Conservation (phyloP, 92 coral and sea anemone genomes). For the Phenganax stokvisi region DNA sequence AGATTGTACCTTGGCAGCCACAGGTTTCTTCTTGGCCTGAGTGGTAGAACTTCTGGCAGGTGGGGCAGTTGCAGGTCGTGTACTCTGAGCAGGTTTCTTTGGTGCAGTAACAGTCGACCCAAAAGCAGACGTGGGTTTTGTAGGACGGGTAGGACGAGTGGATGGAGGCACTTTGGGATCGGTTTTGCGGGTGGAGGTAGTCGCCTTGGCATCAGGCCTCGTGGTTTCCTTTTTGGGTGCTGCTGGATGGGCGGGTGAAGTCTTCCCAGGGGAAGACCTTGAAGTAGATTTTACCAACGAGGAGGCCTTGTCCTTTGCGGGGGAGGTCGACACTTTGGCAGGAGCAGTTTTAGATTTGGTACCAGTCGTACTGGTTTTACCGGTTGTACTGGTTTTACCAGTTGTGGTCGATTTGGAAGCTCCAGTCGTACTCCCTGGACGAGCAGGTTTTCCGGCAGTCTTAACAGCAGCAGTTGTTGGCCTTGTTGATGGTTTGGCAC, state of each 20-base stretch:
- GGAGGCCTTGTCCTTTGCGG: not conserved
- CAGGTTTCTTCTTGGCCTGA: constrained; percentile 28
- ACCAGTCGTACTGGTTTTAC: not conserved
- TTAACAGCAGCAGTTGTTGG: not conserved
- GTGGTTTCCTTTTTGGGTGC: not conserved
- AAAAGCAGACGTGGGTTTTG: not conserved
- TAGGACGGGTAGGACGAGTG: not conserved
- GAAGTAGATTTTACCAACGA: not conserved
- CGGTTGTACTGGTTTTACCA: not conserved
- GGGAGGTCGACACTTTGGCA: not conserved
- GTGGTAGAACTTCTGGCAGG: constrained; percentile 7
- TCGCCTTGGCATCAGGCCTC: not conserved
- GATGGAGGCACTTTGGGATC: constrained; percentile 1
- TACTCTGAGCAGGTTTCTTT: not conserved
- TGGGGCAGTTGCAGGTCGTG: constrained; percentile 35
- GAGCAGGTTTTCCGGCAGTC: not conserved
- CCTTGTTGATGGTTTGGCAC: constrained; percentile 23
- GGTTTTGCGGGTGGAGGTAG: not conserved
- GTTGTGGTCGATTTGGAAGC: not conserved
- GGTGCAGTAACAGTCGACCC: not conserved
- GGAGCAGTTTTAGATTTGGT: not conserved
- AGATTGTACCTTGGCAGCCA: constrained; percentile 26
- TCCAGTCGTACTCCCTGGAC: constrained; percentile 6
- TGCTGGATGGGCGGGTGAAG: not conserved
- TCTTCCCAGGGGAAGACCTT: not conserved